These are phyloP conservation scores for Thalassophryne amazonica DNA, from an alignment of 2,797 vertebrate genomes.

Conservation along the genomic window DNA sequence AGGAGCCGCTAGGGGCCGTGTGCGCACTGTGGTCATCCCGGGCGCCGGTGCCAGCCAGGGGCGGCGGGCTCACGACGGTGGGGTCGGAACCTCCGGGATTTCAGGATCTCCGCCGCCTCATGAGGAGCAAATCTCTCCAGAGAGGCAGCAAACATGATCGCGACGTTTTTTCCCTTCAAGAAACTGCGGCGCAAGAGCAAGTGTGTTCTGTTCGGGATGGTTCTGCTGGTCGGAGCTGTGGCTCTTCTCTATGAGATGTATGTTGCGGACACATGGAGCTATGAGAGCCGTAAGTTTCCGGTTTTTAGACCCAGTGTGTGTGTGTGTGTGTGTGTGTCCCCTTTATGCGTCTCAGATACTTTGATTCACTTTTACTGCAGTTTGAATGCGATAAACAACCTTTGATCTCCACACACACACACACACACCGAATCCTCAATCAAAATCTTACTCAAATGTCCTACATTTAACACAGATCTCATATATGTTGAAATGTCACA, in stretches of 20 bases:
- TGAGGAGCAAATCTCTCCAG: not conserved
- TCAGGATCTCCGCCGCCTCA: too few relatives aligned
- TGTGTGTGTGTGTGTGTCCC: too few relatives aligned
- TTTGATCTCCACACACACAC: too few relatives aligned
- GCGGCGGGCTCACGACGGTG: not conserved
- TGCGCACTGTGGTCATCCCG: slow-evolving; percentile 11
- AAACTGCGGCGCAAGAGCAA: slow-evolving; percentile 66
- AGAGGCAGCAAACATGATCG: slow-evolving; percentile 54
- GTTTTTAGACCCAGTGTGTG: too few relatives aligned
- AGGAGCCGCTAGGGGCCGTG: slow-evolving; percentile 13
- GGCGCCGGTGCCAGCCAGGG: slow-evolving; percentile 8
- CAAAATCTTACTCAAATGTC: too few relatives aligned
- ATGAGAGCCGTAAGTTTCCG: slow-evolving; percentile 46
- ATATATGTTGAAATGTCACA: too few relatives aligned
- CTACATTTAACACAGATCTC: too few relatives aligned
- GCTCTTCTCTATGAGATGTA: slow-evolving; percentile 67
- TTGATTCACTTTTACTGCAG: too few relatives aligned
- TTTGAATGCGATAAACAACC: too few relatives aligned
- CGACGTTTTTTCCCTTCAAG: slow-evolving; percentile 59
- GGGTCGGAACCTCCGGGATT: slow-evolving; percentile 2
- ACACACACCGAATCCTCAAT: too few relatives aligned
- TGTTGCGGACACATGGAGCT: slow-evolving; percentile 31
- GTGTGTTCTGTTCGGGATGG: slow-evolving; percentile 44
- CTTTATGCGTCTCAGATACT: too few relatives aligned
- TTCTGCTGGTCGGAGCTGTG: slow-evolving; percentile 52